Base-by-base conservation (phyloP, 1,140 invertebrate species). In the Tetraneura akinire region DNA sequence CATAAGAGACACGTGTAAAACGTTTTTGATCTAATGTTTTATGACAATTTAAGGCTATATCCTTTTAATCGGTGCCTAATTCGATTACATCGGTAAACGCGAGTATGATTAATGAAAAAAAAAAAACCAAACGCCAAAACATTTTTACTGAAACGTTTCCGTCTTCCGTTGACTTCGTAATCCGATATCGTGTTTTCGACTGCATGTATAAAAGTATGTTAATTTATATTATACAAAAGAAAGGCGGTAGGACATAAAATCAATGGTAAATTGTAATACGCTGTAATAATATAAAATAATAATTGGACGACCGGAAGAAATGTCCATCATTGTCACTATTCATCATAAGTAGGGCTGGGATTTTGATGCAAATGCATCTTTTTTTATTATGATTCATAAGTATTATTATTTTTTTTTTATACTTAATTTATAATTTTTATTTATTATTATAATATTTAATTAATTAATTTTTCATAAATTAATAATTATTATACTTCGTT, bases 171-270 rank as follows among this genome's bases (percentile, higher is more conserved):
- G 51, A 29, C 49, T 76, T 29, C 13, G 74, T 78, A 78, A 78
- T 78, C 74, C 37, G 74, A 78, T 78, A 78, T 18, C 74, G 21
- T 78, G 74, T 78, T 78, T 78, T 78, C 74, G 74, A 55, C 55
- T 47, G 55, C 37, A 45, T 45, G 21, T 42, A 60, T 78, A 60
- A 60, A 78, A 62, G 16, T 45, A 78, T 78, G 55, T 78, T 62
- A 78, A 62, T 78, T 78, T 78, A 45, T 47, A 68, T 21, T 47
- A 26, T 11, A 18, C 16, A 71, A 49, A 47, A 49, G n/a, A 71
- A 68, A 68, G 66, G 66, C 47, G 68, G 45, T 51, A 37, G 32
- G 32, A n/a, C n/a, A n/a, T n/a, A n/a, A n/a, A n/a, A n/a, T n/a
- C n/a, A n/a, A n/a, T n/a, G n/a, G n/a, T n/a, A n/a, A n/a, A n/a